Percentiles rank a stretch among this genome's conserved stretches.
phyloP scores from a whole-genome alignment of 2,113 vertebrate species.

The Callorhinus ursinus region DNA sequence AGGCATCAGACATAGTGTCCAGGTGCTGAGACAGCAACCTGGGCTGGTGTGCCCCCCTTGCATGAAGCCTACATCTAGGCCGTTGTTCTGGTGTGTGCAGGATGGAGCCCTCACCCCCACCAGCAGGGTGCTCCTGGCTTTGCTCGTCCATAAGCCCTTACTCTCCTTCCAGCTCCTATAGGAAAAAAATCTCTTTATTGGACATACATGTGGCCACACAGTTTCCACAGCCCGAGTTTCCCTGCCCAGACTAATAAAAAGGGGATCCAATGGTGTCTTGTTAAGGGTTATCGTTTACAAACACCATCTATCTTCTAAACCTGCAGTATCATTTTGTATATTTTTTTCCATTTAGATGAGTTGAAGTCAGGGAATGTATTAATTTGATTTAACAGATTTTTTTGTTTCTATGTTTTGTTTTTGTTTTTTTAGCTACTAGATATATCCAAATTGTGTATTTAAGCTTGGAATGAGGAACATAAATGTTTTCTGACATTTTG shows the following conservation, averaged over 20 bases:
- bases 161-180: background rate
- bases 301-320: background rate
- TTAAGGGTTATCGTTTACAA: background rate
- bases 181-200: background rate
- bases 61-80: fast-evolving
- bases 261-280: fast-evolving
- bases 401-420: background rate
- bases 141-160: background rate
- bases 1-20: fast-evolving
- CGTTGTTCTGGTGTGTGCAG: fast-evolving
- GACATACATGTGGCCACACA: fast-evolving
- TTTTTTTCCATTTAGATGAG: background rate
- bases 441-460: background rate
- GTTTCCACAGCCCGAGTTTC: background rate
- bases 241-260: background rate
- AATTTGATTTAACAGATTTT: background rate
- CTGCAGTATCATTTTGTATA: background rate
- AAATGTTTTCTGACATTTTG: background rate
- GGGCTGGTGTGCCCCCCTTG: fast-evolving
- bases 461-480: background rate
- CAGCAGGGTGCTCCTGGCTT: fast-evolving
- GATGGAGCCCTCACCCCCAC: background rate
- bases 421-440: background rate
- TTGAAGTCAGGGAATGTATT: background rate
- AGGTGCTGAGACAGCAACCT: too few species aligned